Conservation (phyloP, 2,888 invertebrate genomes). For the Ophraella communa region DNA sequence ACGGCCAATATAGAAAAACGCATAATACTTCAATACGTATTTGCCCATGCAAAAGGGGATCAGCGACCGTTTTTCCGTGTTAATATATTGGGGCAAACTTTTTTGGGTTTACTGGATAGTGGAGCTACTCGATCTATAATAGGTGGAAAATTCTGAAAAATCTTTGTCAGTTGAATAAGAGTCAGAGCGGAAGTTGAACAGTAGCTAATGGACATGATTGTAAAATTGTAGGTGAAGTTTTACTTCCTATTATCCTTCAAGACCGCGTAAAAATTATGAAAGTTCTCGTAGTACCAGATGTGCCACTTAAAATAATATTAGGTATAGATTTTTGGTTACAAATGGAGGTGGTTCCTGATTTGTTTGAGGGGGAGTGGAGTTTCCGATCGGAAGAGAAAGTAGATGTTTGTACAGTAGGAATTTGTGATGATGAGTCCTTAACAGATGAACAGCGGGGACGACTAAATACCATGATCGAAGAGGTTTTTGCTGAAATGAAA, state of each 20-base stretch:
- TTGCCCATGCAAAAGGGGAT: no score
- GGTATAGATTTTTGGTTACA: conserved; percentile 18
- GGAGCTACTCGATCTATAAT: neutral
- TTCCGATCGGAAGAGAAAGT: neutral
- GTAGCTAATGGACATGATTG: conserved; percentile 12
- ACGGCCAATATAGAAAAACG: neutral
- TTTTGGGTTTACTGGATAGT: conserved; percentile 2
- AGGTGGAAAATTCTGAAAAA: neutral
- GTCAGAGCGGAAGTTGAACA: neutral
- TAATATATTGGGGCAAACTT: neutral
- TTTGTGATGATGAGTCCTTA: no score
- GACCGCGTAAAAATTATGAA: neutral
- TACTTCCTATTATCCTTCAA: conserved; percentile 5
- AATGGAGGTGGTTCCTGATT: conserved; percentile 16
- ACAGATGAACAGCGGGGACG: no score
- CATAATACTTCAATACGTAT: no score
- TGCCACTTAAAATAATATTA: conserved; percentile 13
- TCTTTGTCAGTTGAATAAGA: neutral
- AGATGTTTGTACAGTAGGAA: no score
- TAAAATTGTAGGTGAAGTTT: neutral
- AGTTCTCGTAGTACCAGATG: conserved; percentile 13
- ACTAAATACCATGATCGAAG: no score
- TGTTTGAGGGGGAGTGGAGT: neutral
- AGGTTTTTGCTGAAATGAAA: neutral
- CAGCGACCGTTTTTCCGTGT: neutral